Evolutionary conservation across 1,140 invertebrate genomes (phyloP).

Genomic region (Rhopalosiphum maidis): DNA sequence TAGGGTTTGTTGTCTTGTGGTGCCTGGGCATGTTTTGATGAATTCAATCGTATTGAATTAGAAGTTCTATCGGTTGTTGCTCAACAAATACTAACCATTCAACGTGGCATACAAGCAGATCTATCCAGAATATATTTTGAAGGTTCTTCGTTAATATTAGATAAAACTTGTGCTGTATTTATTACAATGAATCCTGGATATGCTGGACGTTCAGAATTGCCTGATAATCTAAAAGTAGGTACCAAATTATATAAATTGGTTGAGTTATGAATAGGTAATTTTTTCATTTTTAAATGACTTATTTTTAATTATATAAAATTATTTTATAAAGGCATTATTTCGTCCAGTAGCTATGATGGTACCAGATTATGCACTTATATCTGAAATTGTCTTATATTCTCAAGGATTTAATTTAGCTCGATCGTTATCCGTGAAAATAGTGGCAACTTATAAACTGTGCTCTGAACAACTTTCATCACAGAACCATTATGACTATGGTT

Average conservation of each 20-base stretch:
- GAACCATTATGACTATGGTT: slow-evolving; percentile 95
- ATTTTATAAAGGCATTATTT: slow-evolving; percentile 77
- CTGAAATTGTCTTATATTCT: slow-evolving; percentile 92
- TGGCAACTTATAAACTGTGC: slow-evolving; percentile 90
- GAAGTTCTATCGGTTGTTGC: slow-evolving; percentile 92
- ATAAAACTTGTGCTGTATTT: slow-evolving; percentile 92
- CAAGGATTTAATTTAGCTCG: slow-evolving; percentile 91
- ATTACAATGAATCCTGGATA: slow-evolving; percentile 98
- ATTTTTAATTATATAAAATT: background rate
- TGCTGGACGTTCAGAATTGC: slow-evolving; percentile 87
- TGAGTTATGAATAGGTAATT: background rate
- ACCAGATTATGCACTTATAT: slow-evolving; percentile 93
- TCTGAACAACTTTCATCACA: slow-evolving; percentile 95
- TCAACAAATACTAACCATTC: slow-evolving; percentile 81
- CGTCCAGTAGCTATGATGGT: slow-evolving; percentile 98
- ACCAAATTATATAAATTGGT: background rate
- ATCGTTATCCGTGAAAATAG: slow-evolving; percentile 90
- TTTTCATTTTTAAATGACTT: background rate
- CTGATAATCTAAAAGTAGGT: slow-evolving; percentile 89
- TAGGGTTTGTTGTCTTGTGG: slow-evolving; percentile 91
- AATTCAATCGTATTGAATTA: slow-evolving; percentile 87
- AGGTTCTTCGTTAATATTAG: slow-evolving; percentile 83
- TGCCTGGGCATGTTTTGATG: slow-evolving; percentile 97
- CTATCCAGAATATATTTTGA: slow-evolving; percentile 82
- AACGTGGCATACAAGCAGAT: slow-evolving; percentile 80